Evolutionary conservation across 2,113 vertebrate species (phyloP).

Genomic region (Hyperopisus bebe): DNA sequence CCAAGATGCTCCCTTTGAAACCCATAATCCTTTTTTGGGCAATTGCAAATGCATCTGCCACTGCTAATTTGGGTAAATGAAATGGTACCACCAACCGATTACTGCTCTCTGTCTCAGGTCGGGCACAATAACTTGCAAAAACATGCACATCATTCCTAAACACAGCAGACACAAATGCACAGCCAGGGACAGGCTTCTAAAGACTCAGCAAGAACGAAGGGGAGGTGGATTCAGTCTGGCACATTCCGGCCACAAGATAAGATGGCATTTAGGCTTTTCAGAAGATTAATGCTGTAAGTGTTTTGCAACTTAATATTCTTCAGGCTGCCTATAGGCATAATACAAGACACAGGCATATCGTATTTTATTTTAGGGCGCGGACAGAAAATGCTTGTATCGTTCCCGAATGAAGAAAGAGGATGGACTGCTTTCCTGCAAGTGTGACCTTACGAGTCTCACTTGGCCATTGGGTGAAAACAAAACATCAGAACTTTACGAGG

Average conservation of each 20-base stretch:
- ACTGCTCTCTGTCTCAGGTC: neutral
- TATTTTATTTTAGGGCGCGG: neutral
- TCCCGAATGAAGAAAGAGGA: neutral
- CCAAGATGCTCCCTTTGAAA: conserved; percentile 29
- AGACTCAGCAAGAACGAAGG: neutral
- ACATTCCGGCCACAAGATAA: neutral
- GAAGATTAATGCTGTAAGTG: neutral
- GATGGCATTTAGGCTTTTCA: neutral
- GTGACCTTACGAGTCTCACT: neutral
- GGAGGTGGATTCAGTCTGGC: conserved; percentile 10
- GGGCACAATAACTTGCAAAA: neutral
- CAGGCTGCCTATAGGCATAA: neutral
- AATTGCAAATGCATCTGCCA: conserved; percentile 34
- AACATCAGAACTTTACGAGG: neutral
- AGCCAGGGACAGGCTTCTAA: neutral
- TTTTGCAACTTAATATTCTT: neutral
- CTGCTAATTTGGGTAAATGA: conserved; percentile 48
- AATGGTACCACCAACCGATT: conserved; percentile 27
- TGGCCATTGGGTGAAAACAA: neutral
- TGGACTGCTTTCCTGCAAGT: neutral
- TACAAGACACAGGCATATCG: neutral
- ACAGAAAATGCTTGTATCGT: neutral
- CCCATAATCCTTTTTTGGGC: conserved; percentile 31
- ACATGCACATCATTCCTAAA: neutral
- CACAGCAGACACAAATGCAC: neutral